Evolutionary conservation across 2,113 vertebrate species (phyloP), one percentile per base, ranked within the genome.

Genomic region (Colossoma macropomum): DNA sequence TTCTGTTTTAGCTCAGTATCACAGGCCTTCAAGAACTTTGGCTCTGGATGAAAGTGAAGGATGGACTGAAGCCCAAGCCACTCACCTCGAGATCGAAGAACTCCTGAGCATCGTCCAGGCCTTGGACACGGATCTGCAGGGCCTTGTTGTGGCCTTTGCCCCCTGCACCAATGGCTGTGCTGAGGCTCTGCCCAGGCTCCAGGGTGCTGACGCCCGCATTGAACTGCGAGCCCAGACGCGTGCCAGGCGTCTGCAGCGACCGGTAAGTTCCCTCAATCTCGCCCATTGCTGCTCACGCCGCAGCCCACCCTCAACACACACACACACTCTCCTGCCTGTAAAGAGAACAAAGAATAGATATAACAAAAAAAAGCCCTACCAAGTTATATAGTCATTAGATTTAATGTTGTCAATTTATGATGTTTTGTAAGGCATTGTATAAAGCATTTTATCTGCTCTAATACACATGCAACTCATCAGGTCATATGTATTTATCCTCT

Each of bases 221-320:
- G 85, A 94, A 93, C 90, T 95, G 95, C 76, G 90, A 87, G 1
- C 97, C 95, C 83, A 98, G 90, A 73, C 97, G 96, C 23, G 95
- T 94, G 41, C 95, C 98, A 0, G 97, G 96, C 0, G 96, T 96
- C 92, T 96, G 97, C 84, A 99, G 86, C 66, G 92, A 89, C 88
- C 97, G 94, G 88, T 98, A 98, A 0, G 97, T 97, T 59, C 97
- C 98, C 89, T 97, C 97, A 15, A 97, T 94, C 73, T 99, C 97
- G 79, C 96, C 97, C 97, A 99, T 99, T 30, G 87, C 95, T 90
- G 86, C 83, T 80, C 72, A 74, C 86, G 89, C 34, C 73, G 82
- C n/a, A 30, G 88, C 82, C 75, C 85, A 54, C 19, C 77, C 65
- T 30, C 80, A 70, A 82, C 90, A 89, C 91, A 86, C 76, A 91